Percentiles rank a stretch among this genome's conserved stretches.
Evolutionary conservation across 2,888 invertebrate species (phyloP).

Genomic region (Agriotes lineatus): DNA sequence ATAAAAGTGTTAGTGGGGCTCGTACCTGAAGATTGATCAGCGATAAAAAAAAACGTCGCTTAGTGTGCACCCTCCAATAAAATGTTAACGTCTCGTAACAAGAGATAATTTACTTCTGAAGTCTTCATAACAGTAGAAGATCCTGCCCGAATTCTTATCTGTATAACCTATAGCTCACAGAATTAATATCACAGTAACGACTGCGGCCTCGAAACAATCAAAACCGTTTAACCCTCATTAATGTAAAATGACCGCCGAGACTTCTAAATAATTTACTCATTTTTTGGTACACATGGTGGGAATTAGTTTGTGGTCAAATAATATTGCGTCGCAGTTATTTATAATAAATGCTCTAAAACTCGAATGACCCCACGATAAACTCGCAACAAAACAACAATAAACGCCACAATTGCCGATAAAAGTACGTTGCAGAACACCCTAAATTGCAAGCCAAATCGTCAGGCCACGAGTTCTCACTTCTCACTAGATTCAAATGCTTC

Average conservation of each 20-base stretch:
- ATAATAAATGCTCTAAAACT: not conserved
- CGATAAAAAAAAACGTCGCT: too few relatives aligned
- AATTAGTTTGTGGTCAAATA: not conserved
- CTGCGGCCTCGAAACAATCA: conserved; percentile 53
- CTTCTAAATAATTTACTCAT: conserved; percentile 4
- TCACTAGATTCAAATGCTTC: conserved; percentile 15
- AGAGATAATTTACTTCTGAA: too few relatives aligned
- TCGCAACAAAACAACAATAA: not conserved
- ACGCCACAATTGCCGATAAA: not conserved
- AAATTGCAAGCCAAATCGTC: too few relatives aligned
- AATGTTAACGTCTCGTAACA: too few relatives aligned
- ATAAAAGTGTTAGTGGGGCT: not conserved
- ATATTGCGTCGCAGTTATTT: not conserved
- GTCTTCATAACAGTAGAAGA: too few relatives aligned
- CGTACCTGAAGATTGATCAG: not conserved
- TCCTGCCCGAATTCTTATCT: not conserved
- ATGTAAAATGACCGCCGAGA: conserved; percentile 17
- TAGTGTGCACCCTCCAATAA: too few relatives aligned
- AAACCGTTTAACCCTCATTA: conserved; percentile 51
- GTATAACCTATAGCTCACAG: conserved; percentile 25
- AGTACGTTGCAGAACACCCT: too few relatives aligned
- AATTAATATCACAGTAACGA: conserved; percentile 12
- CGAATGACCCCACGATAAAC: not conserved
- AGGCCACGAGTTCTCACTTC: not conserved
- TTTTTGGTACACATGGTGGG: not conserved